These are phyloP conservation scores for Nycticryphes semicollaris DNA, from an alignment of 2,113 vertebrate genomes.

Conservation along the genomic window DNA sequence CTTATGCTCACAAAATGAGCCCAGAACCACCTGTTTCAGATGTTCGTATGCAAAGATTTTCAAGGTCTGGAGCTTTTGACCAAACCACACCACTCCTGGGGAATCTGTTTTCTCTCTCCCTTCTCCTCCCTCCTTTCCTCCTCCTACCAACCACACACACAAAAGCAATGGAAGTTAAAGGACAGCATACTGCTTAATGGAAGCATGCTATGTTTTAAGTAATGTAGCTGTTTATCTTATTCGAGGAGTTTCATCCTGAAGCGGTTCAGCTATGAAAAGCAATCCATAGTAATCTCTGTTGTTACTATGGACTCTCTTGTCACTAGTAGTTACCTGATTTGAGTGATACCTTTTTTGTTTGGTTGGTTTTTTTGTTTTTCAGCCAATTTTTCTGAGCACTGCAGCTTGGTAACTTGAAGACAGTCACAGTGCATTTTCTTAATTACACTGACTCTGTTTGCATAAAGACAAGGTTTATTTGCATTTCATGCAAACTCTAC, in stretches of 20 bases:
- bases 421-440: background rate
- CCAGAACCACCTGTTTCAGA: conserved; percentile 52
- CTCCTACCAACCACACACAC: background rate
- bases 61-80: conserved; percentile 32
- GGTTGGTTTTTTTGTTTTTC: background rate
- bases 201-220: background rate
- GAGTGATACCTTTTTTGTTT: background rate
- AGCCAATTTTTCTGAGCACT: background rate
- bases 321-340: background rate
- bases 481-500: background rate
- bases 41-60: conserved; percentile 53
- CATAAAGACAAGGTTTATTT: background rate
- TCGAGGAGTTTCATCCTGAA: background rate
- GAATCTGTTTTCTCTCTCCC: background rate
- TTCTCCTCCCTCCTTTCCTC: background rate
- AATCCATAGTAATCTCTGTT: background rate
- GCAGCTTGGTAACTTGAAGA: background rate
- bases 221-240: background rate
- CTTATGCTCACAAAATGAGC: conserved; percentile 41
- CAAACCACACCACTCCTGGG: background rate
- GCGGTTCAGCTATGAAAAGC: background rate
- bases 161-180: background rate
- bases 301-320: background rate
- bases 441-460: background rate
- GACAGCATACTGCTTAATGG: background rate